Evolutionary conservation across 2,888 invertebrate species (phyloP), one percentile per base, ranked within the genome.

Genomic region (Sepiola atlantica): DNA sequence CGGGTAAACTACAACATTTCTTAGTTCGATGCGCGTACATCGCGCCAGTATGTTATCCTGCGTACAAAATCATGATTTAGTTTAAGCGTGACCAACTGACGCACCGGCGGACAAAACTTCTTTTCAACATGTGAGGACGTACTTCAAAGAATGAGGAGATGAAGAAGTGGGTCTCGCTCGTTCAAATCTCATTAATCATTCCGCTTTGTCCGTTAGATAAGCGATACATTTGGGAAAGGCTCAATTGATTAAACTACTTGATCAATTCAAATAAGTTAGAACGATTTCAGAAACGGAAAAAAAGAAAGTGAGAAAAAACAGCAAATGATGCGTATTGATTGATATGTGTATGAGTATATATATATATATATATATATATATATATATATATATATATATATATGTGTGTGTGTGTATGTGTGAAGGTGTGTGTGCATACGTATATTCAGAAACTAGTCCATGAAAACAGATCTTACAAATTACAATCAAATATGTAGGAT

Each of bases 91-190:
- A 45, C 45, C n/a, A n/a, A 61, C 21, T 12, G 2, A 77, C n/a
- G 0, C 6, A n/a, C 16, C 3, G 0, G 0, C 8, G 1, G 32
- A 16, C 4, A 77, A 32, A 16, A 77, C 10, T 1, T 10, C 12
- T 45, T 45, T 8, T 77, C n/a, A 12, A 21, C 14, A n/a, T 77
- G 45, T 45, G 8, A 45, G 45, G 45, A 45, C 45, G 45, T 45
- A 45, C 2, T 45, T 4, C 45, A 45, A 45, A 45, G 8, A 45
- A 45, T n/a, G n/a, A n/a, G n/a, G 45, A 45, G 45, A 45, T 45
- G 45, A 8, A 8, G 45, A 24, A 2, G n/a, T 61, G 10, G 21
- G 61, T 24, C 28, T 24, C 24, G 24, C 8, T 61, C 8, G 24
- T 61, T 6, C 28, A 28, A 61, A 61, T 61, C 61, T 61, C 61